Base-by-base conservation (phyloP, 2,113 vertebrate species). In the Grantiella picta region DNA sequence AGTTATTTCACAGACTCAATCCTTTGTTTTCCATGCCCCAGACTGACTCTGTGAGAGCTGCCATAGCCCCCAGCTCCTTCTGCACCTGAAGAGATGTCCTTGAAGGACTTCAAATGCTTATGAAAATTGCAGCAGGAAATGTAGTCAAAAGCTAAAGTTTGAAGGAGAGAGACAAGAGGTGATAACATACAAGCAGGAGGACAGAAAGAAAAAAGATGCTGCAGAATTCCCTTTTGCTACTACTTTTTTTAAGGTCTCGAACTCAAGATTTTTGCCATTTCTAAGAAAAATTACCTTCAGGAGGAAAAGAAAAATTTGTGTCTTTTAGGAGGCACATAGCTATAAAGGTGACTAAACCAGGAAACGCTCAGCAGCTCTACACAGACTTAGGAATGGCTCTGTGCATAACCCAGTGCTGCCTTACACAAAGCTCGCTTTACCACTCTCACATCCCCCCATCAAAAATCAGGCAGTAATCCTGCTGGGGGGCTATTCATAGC, bases 401-500 rank as follows among this genome's bases (percentile, higher is more conserved):
- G 19, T 25, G 1, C 23, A 11, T 2, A 47, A 19, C 5, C 11
- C 38, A 24, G 29, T 15, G 1, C 36, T 64, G 13, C 60, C 14
- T 52, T 7, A 59, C 7, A 5, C 24, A 66, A 66, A 84, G 7
- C 50, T 24, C 10, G 24, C 22, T 16, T n/a, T 7, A 1, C 20
- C n/a, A 15, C 22, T 20, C 28, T 15, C 22, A 15, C 23, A 15
- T 15, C 5, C 20, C 25, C 21, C 17, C 36, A 10, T 24, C 27
- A 8, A 29, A 45, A 53, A 59, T 10, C 22, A 47, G 0, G 2
- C 54, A 33, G 2, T 1, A 4, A 0, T 7, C 1, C 24, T 20
- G 12, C 38, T 15, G 40, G 11, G 6, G 27, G 10, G 2, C 56
- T 49, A 50, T 22, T 9, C 3, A 54, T 7, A 57, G 4, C 52